phyloP scores from a whole-genome alignment of 2,113 vertebrate species.

The Pristiophorus japonicus region DNA sequence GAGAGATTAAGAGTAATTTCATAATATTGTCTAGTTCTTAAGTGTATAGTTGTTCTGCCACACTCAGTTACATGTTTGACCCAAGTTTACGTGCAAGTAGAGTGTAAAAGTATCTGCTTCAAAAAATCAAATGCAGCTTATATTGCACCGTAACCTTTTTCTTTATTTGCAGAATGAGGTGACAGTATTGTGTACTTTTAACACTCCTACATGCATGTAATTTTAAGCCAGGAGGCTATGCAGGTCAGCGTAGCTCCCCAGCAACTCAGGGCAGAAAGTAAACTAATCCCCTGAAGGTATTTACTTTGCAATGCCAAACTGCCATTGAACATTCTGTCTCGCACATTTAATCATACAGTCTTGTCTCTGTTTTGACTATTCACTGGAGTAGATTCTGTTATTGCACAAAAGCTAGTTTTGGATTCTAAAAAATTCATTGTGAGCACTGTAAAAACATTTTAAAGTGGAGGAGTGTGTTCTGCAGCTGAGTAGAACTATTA shows the following conservation, averaged over 20 bases:
- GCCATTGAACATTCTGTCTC: neutral
- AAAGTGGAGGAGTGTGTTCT: neutral
- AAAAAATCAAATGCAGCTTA: neutral
- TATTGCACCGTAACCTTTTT: neutral
- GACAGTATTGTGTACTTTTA: neutral
- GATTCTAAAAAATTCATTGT: neutral
- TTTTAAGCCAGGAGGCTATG: neutral
- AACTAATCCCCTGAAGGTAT: constrained; percentile 9
- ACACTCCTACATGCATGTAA: neutral
- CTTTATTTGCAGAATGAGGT: neutral
- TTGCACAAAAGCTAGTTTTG: neutral
- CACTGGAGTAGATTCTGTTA: neutral
- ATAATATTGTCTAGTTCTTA: neutral
- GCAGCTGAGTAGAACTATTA: neutral
- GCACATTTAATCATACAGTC: neutral
- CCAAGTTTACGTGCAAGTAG: neutral
- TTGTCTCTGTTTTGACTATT: neutral
- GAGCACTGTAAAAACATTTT: neutral
- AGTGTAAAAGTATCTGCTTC: neutral
- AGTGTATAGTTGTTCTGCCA: neutral
- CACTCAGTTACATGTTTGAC: neutral
- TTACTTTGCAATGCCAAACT: neutral
- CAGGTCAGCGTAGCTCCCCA: neutral
- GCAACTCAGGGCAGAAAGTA: neutral
- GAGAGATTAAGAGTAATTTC: neutral